Evolutionary conservation across 2,888 invertebrate genomes (phyloP), one percentile per base, ranked within the genome.

Genomic region (Brenthis daphne): DNA sequence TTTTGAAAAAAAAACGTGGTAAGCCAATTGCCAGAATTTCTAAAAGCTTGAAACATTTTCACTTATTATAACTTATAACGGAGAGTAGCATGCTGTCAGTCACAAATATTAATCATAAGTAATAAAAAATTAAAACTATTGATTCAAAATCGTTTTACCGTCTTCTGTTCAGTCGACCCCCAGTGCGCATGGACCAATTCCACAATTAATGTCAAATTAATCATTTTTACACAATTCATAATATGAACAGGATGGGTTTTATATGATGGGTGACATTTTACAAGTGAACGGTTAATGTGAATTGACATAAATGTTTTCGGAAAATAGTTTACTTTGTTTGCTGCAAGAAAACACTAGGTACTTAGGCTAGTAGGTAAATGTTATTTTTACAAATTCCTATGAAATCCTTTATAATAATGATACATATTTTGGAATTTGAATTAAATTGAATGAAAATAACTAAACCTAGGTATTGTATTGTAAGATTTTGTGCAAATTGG

Each of bases 111-210:
- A 86, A 84, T 83, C 85, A 82, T 83, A 79, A 83, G 85, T 81
- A 85, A 80, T 87, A 81, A 86, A 72, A 79, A 58, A 67, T 65
- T 65, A 71, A 73, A 76, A 76, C 74, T 76, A 81, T 85, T 82
- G 82, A 86, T 82, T 80, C 69, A 87, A 89, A 88, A 86, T 79
- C 76, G 65, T 84, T 85, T 92, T 92, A 92, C 92, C 92, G 88
- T 92, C 92, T 88, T 92, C 92, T 92, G 90, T 88, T 88, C 87
- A 86, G 89, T 84, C 81, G 87, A 87, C 89, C 88, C 90, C 86
- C 84, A 78, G 91, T 80, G 82, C 84, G 90, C 89, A 90, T 89
- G 87, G 85, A 92, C 83, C 88, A 90, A 90, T 88, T 82, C 76
- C 79, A 82, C 76, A 81, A 86, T 85, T 82, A 84, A 83, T 84